Evolutionary conservation across 1,140 invertebrate species (phyloP).

Genomic region (Drosophila subpulchrella): DNA sequence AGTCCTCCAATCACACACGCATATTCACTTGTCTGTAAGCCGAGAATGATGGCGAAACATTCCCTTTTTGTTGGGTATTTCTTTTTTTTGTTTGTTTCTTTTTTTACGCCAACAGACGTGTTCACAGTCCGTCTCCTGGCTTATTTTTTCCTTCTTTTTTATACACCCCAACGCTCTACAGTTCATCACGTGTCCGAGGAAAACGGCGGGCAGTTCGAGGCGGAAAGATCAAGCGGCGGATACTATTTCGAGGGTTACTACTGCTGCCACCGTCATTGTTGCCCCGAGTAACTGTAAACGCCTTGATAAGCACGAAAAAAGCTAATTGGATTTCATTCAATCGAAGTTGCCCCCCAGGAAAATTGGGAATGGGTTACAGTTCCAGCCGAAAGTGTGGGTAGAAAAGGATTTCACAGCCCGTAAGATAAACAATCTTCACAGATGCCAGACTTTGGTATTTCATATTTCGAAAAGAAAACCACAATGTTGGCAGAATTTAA

Average conservation of each 20-base stretch:
- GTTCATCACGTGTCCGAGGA: constrained; percentile 64
- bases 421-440: constrained; percentile 11
- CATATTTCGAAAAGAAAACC: constrained; percentile 3
- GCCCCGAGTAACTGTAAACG: constrained; percentile 52
- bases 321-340: constrained; percentile 75
- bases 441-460: constrained; percentile 9
- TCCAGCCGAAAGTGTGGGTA: neutral
- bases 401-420: constrained; percentile 3
- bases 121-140: constrained; percentile 9
- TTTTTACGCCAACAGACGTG: constrained; percentile 22
- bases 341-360: constrained; percentile 13
- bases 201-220: constrained; percentile 26
- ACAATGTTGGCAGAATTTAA: neutral
- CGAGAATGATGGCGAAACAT: constrained; percentile 54
- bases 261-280: constrained; percentile 19
- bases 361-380: neutral
- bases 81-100: constrained; percentile 4
- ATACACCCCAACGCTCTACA: constrained; percentile 12
- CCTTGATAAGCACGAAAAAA: constrained; percentile 71
- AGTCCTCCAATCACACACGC: constrained; percentile 9
- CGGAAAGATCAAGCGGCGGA: constrained; percentile 69
- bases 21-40: constrained; percentile 54
- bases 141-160: constrained; percentile 14
- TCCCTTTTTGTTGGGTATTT: constrained; percentile 5
- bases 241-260: constrained; percentile 57